Base-by-base conservation (phyloP, 2,113 vertebrate genomes). In the Struthidea cinerea region DNA sequence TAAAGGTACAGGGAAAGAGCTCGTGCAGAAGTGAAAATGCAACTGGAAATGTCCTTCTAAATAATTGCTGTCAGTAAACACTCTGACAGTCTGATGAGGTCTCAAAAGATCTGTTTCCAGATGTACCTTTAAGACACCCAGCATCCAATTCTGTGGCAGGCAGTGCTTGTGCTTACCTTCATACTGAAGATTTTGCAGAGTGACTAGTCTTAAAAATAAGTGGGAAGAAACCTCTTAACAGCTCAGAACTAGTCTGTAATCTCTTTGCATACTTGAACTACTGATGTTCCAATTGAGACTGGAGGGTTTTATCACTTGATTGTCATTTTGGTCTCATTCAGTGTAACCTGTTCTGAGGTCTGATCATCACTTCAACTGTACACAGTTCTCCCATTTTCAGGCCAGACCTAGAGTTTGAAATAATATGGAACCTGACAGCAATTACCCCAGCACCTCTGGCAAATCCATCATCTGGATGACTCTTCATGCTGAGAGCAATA, bases 381-480 rank as follows among this genome's bases (percentile, higher is more conserved):
- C 17, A 47, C 1, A 0, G 16, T 75, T 85, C 44, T 94, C 49
- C 14, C 11, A 55, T 82, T 70, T 94, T 87, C 80, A 83, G 74
- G 37, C 26, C 67, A 83, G 59, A 50, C 46, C 21, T 57, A 39
- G 39, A 78, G 55, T 76, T 60, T 91, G 81, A 94, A 90, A 77
- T 83, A 71, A 15, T 73, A 8, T 59, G 42, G 63, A 87, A 3
- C 5, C 67, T 89, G 79, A 83, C 91, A 96, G 90, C 70, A 93
- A 94, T 95, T 93, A 93, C 55, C 35, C 61, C 33, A 77, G 47
- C 27, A 91, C 84, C 70, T 94, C 67, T 95, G 96, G 55, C 74
- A 55, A 77, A 93, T 94, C 91, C 84, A 95, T 94, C 93, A 92
- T 46, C 81, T 68, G 46, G 74, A 69, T 90, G 63, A 70, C 84